Evolutionary conservation across 2,888 invertebrate genomes (phyloP), one percentile per base, ranked within the genome.

Genomic region (Linnaemya vulpina): DNA sequence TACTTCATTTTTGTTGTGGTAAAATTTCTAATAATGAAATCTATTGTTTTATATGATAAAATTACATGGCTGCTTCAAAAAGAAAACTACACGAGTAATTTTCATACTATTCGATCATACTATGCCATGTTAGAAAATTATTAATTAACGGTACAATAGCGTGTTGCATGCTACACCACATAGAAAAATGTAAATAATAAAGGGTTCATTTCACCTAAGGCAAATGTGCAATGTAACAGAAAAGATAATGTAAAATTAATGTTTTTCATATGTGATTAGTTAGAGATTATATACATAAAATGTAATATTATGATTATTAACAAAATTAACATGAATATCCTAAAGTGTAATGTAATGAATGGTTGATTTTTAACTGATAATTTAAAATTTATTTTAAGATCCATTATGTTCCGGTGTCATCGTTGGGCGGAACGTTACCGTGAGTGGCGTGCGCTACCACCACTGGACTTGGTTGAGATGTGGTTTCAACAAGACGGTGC

Each of bases 141-240:
- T 17, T 55, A 51, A 40, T 70, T 71, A 76, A 82, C 55, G 49
- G 46, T 65, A 25, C 20, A 63, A 58, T 82, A 40, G 82, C 82
- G 76, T 82, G 82, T 65, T 22, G 70, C 76, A 76, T 71, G 62
- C 55, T 49, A 70, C 70, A 73, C 10, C 7, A 60, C 1, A 53
- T 25, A 25, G 13, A 53, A 4, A 30, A 9, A 1, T 63, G 5
- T 30, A 43, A 22, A 65, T 11, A 35, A 30, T 55, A 65, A 73
- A 67, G 49, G 65, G 63, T 63, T 53, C 51, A 49, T 49, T 67
- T 74, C 9, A 20, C 43, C 11, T 22, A 46, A 22, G 10, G 55
- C 30, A 60, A 53, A 62, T 20, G 13, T 15, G 11, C 11, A 46
- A 53, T 60, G 35, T 15, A 55, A 38, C 43, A 7, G 43, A 53